Evolutionary conservation across 1,140 invertebrate species (phyloP).

Genomic region (Drosophila pseudoananassae): DNA sequence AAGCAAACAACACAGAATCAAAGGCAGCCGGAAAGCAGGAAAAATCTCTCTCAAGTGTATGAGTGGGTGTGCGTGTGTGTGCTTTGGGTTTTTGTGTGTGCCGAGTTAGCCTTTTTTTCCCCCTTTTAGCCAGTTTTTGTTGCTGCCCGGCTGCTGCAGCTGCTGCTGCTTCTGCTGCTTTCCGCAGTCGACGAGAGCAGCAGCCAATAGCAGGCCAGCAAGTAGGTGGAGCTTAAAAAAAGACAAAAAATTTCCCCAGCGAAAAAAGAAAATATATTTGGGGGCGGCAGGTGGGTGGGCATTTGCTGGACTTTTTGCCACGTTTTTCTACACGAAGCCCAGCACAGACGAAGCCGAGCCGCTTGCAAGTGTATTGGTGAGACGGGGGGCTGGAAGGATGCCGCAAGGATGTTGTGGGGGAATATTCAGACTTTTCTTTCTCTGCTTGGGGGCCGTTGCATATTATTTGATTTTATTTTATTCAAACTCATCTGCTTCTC

Average conservation of each 20-base stretch:
- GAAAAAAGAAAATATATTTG: conserved; percentile 59
- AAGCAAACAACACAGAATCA: conserved; percentile 80
- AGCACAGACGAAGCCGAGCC: conserved; percentile 32
- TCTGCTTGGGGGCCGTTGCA: conserved; percentile 57
- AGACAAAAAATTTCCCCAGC: conserved; percentile 78
- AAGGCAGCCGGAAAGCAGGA: conserved; percentile 59
- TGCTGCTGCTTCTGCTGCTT: conserved; percentile 52
- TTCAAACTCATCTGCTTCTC: conserved; percentile 53
- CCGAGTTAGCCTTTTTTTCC: conserved; percentile 79
- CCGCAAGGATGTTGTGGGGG: conserved; percentile 1
- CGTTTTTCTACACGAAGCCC: conserved; percentile 76
- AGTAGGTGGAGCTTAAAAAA: conserved; percentile 84
- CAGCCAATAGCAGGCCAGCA: conserved; percentile 76
- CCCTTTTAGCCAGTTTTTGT: conserved; percentile 71
- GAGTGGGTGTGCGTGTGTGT: conserved; percentile 12
- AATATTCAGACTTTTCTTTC: conserved; percentile 56
- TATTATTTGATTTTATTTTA: conserved; percentile 82
- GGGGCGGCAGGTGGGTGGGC: conserved; percentile 36
- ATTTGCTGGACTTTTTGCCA: conserved; percentile 59
- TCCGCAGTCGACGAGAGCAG: conserved; percentile 48
- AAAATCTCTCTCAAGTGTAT: conserved; percentile 25
- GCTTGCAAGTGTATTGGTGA: conserved; percentile 11
- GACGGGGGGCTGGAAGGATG: conserved; percentile 1
- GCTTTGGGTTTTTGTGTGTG: conserved; percentile 51
- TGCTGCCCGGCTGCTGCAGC: conserved; percentile 36